phyloP scores from a whole-genome alignment of 92 coral and sea anemone genomes.

The Epizoanthus scotinus region DNA sequence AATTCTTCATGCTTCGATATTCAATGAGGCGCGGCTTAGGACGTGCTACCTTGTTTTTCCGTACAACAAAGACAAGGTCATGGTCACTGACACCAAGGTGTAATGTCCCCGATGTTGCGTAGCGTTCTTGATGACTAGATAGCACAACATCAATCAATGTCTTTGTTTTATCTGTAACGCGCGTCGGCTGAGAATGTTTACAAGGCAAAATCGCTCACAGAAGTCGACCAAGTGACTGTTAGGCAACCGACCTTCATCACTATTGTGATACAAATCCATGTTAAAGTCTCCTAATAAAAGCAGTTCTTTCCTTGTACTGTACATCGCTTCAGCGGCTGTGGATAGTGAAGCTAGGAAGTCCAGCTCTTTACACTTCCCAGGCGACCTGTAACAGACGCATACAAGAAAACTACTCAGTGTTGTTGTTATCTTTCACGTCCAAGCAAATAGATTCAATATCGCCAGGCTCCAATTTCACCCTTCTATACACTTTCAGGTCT shows the following conservation, averaged over 20 bases:
- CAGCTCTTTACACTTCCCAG: constrained; percentile 40
- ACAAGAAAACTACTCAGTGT: constrained; percentile 15
- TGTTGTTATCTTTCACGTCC: constrained; percentile 31
- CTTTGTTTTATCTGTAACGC: too few species aligned
- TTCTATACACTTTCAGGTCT: constrained; percentile 38
- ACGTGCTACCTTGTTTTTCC: constrained; percentile 33
- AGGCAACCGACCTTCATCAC: constrained; percentile 11
- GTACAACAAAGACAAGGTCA: constrained; percentile 36
- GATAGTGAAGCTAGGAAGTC: constrained; percentile 34
- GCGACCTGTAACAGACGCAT: too few species aligned
- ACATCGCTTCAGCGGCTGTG: constrained; percentile 31
- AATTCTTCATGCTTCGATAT: constrained; percentile 28
- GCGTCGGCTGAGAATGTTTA: constrained; percentile 7
- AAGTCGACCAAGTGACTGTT: constrained; percentile 18
- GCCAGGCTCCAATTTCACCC: constrained; percentile 46
- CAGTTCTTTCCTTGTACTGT: constrained; percentile 34
- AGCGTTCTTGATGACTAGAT: constrained; percentile 41
- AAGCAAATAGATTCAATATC: constrained; percentile 48
- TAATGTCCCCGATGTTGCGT: constrained; percentile 27
- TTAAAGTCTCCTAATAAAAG: not conserved
- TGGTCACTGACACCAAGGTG: constrained; percentile 38
- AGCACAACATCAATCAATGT: constrained; percentile 46
- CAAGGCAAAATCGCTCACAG: constrained; percentile 40
- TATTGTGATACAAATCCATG: constrained; percentile 21
- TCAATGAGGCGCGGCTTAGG: too few species aligned